Percentiles rank a stretch among this genome's conserved stretches.
phyloP scores from a whole-genome alignment of 2,888 invertebrate genomes.

The Eilema caniola region DNA sequence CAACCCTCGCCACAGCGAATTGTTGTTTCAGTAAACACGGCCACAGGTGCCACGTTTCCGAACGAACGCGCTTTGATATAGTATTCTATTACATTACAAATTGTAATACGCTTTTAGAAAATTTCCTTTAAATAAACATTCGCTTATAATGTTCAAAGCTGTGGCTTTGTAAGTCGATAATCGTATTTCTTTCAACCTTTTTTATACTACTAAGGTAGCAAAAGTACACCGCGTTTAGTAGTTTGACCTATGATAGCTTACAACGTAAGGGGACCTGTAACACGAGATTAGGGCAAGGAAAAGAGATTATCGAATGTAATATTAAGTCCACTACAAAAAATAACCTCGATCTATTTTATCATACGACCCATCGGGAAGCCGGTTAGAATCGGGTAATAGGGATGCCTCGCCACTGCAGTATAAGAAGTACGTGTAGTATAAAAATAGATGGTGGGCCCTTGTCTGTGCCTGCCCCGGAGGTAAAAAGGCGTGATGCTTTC shows the following conservation, averaged over 20 bases:
- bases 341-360: too few species aligned
- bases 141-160: slow-evolving; percentile 21
- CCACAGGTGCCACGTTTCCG: slow-evolving; percentile 79
- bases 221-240: not conserved
- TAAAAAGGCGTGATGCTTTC: not conserved
- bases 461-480: too few species aligned
- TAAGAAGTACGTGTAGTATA: too few species aligned
- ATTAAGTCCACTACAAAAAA: too few species aligned
- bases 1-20: slow-evolving; percentile 38
- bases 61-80: slow-evolving; percentile 77
- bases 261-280: not conserved
- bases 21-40: slow-evolving; percentile 79
- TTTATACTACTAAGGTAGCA: slow-evolving; percentile 1
- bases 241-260: not conserved
- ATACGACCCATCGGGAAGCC: too few species aligned
- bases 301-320: too few species aligned
- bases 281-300: too few species aligned
- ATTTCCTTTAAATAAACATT: slow-evolving; percentile 41
- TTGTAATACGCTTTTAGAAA: slow-evolving; percentile 51
- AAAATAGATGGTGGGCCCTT: too few species aligned
- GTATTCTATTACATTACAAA: slow-evolving; percentile 72
- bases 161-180: slow-evolving; percentile 4
- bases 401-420: too few species aligned
- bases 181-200: not conserved
- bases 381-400: too few species aligned